Base-by-base conservation (phyloP, 2,797 vertebrate genomes). In the Champsocephalus esox region DNA sequence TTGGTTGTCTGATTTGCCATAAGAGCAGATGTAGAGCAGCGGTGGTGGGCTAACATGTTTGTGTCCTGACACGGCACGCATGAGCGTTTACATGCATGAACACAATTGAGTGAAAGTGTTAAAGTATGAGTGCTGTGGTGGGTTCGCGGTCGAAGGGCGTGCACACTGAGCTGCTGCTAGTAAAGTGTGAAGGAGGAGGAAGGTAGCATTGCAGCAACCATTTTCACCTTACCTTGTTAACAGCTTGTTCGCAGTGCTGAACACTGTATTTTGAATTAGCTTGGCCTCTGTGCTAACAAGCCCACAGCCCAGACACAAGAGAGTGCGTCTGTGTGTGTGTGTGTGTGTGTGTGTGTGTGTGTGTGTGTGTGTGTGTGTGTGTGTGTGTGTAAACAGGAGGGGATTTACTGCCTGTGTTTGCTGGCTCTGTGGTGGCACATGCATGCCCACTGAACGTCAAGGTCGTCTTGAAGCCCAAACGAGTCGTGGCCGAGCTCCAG, bases 161-260 rank as follows among this genome's bases (percentile, higher is more conserved):
- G 57, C 32, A 14, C 76, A 41, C 77, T 56, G 82, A 84, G 63
- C 78, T 70, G 77, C 82, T 84, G 86, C 72, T 70, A 70, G 81
- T 81, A 83, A 79, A 87, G 86, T 87, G 89, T 83, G 73, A 75
- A 78, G 69, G 80, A 71, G 80, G 71, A 77, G 70, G 72, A 52
- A 62, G 46, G 66, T 7, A 43, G 41, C 46, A 81, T 87, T 88
- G 84, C 87, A 86, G 77, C 38, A 75, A 83, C 82, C 82, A 76
- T 87, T 89, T 90, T 86, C 88, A 86, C 88, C 85, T 82, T 24
- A 88, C 88, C 88, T 81, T 88, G 88, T 90, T 86, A 88, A 82
- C 84, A 80, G 85, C 80, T 87, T 66, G 64, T 88, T 79, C 63
- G 63, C 77, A 69, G 81, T 77, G 62, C 88, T 81, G 75, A 89